A percentile compares a stretch with the other conserved stretches of the same genome.
Evolutionary conservation across 2,888 invertebrate genomes (phyloP).

Genomic region (Orthosia gracilis): DNA sequence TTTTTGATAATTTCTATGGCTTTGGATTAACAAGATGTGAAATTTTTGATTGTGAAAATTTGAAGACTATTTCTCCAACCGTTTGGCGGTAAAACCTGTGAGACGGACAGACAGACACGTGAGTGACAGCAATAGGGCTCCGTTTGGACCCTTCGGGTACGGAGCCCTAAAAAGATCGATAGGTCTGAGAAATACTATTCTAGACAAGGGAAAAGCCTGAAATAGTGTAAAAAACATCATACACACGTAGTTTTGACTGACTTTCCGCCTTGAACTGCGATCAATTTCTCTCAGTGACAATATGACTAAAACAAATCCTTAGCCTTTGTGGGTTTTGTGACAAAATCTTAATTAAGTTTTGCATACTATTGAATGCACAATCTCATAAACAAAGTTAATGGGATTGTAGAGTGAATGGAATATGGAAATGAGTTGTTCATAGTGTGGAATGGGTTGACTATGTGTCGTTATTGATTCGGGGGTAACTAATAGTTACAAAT

Average conservation of each 20-base stretch:
- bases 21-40: no score
- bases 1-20: no score
- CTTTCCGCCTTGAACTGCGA: slow-evolving; percentile 10
- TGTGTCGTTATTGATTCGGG: slow-evolving; percentile 21
- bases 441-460: slow-evolving; percentile 1
- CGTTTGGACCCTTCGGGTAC: no score
- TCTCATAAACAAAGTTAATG: not conserved
- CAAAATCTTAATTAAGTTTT: slow-evolving; percentile 13
- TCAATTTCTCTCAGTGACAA: slow-evolving; percentile 5
- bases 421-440: not conserved
- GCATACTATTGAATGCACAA: not conserved
- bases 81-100: no score
- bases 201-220: no score
- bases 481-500: slow-evolving; percentile 18
- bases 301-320: slow-evolving; percentile 25
- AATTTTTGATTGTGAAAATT: no score
- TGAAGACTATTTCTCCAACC: no score
- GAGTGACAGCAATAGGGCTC: no score
- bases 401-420: not conserved
- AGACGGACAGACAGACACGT: no score
- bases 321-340: not conserved
- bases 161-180: no score
- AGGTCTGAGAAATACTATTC: no score
- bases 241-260: not conserved
- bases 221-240: not conserved